These are phyloP conservation scores for Drosophila rubida DNA, from an alignment of 2,888 invertebrate genomes.

Conservation along the genomic window DNA sequence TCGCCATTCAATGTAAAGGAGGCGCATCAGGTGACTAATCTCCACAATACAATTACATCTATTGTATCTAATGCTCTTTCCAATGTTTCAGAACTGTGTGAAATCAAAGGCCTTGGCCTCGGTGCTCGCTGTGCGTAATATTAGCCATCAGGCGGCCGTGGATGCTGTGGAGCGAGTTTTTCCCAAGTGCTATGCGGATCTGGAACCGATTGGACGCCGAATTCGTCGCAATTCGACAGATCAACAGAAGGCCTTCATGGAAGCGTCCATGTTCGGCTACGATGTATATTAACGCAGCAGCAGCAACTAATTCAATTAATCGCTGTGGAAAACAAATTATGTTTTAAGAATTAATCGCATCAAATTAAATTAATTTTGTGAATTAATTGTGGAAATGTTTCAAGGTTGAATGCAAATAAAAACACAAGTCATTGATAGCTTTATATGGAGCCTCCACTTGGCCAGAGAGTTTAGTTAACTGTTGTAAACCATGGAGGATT, in stretches of 20 bases:
- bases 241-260: slow-evolving; percentile 90
- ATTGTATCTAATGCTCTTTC: neutral
- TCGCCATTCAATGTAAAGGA: slow-evolving; percentile 89
- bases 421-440: slow-evolving; percentile 12
- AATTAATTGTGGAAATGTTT: slow-evolving; percentile 22
- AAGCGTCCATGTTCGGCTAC: slow-evolving; percentile 92
- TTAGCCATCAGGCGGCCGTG: slow-evolving; percentile 89
- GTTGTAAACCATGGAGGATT: slow-evolving; percentile 60
- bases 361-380: slow-evolving; percentile 44
- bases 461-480: slow-evolving; percentile 14
- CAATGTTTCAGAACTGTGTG: slow-evolving; percentile 90
- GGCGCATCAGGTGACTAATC: slow-evolving; percentile 89
- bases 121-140: slow-evolving; percentile 91
- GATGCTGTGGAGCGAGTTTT: slow-evolving; percentile 94
- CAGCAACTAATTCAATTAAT: slow-evolving; percentile 23
- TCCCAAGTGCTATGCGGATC: slow-evolving; percentile 94
- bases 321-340: slow-evolving; percentile 36
- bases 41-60: neutral
- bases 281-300: slow-evolving; percentile 84
- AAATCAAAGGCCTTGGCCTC: slow-evolving; percentile 94
- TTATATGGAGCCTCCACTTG: slow-evolving; percentile 32
- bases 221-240: slow-evolving; percentile 91
- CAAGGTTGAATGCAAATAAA: slow-evolving; percentile 36
- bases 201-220: slow-evolving; percentile 95
- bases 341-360: slow-evolving; percentile 42